Evolutionary conservation across 2,888 invertebrate genomes (phyloP), one percentile per base, ranked within the genome.

Genomic region (Aethes cnicana): DNA sequence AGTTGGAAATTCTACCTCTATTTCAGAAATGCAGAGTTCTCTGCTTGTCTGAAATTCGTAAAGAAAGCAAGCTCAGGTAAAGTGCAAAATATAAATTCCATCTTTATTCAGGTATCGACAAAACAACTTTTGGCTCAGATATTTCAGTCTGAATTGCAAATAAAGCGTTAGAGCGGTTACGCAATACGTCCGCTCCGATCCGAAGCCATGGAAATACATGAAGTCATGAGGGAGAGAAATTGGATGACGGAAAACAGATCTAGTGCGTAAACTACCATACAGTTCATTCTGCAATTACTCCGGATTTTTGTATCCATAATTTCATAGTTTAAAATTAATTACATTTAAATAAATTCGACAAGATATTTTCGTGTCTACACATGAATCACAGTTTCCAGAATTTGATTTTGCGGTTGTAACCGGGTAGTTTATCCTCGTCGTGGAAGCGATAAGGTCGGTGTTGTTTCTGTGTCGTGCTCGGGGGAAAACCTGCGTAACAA

Each of bases 31-130:
- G 14, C 48, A 26, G 41, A 35, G 36, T 43, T 50, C 28, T 30
- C 23, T 28, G 35, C 28, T 23, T 30, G 23, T 50, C 36, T 43
- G 6, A 12, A 50, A 36, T 50, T 44, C 7, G 23, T 36, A 16
- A 18, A 43, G 28, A 39, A 52, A 39, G 39, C 32, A 39, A 39
- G 26, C 32, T 17, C 41, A 26, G 18, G 6, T 7, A n/a, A 12
- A 32, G n/a, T 30, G 28, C 16, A 23, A n/a, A 17, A 7, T 25
- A 25, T 21, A 35, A n/a, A 9, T n/a, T 23, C 17, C 21, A 47
- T n/a, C n/a, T 39, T 47, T 39, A 49, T 49, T 42, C 21, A 20
- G n/a, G 33, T 35, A 42, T 28, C 35, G 35, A 35, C 42, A 49
- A 11, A 42, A 42, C 35, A 42, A 28, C 33, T 42, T 49, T 49